Evolutionary conservation across 2,113 vertebrate species (phyloP), one percentile per base, ranked within the genome.

Genomic region (Embiotoca jacksoni): DNA sequence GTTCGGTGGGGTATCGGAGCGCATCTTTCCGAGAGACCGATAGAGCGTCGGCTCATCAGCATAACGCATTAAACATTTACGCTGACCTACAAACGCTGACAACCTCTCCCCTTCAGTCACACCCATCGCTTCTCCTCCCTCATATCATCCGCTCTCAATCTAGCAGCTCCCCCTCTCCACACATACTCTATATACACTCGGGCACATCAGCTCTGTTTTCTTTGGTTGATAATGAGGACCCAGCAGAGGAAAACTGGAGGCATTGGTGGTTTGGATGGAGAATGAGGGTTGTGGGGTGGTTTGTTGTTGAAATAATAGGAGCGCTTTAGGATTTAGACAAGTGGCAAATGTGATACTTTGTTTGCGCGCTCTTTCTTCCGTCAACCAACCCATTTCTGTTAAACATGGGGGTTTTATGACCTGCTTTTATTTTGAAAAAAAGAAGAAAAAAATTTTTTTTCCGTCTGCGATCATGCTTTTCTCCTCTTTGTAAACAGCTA

Each of bases 41-140:
- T 46, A 36, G 69, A 84, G 61, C 49, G 30, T 80, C 65, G 65
- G 72, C 81, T 93, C 82, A 92, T 93, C 90, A 89, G 78, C 91
- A 90, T 92, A 89, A 89, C 71, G 72, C 93, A 94, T 94, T 92
- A 94, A 95, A 94, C 91, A 94, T 95, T 95, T 93, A 95, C 72
- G 52, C 84, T 92, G 92, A 93, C 93, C 92, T 92, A 94, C 92
- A 93, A 94, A 92, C 75, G 57, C 71, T 84, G 81, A 76, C 81
- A 81, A 78, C 76, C 73, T 33, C 7, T 46, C 74, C 62, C 33
- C 52, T 83, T 85, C 81, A 69, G 79, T 91, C 84, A 86, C 84
- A 74, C 84, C 85, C 80, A 53, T 82, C 66, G 46, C 81, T 68
- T 73, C 75, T 71, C 61, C 30, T 79, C 70, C 63, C 41, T 68